Base-by-base conservation (phyloP, 2,797 vertebrate genomes). In the Myripristis jacobus region DNA sequence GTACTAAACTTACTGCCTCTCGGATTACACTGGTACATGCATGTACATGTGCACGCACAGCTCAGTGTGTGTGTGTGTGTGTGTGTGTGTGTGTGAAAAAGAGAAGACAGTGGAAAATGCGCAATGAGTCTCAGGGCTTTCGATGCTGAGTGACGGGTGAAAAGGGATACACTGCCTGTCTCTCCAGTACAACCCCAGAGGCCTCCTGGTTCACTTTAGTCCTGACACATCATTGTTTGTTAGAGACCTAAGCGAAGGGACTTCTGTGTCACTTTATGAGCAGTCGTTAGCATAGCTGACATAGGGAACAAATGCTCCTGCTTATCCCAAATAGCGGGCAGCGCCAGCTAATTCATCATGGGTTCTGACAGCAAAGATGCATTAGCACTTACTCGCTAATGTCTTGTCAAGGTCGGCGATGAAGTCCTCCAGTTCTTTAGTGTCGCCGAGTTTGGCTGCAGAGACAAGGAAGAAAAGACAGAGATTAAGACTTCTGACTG, bases 381-480 rank as follows among this genome's bases (percentile, higher is more conserved):
- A 63, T 80, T 53, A 78, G 51, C 76, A 94, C 97, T 96, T 87
- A 99, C 98, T 96, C 92, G 95, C 96, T 94, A 99, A 93, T 56
- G 96, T 96, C 87, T 92, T 96, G 93, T 99, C 96, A 65, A 99
- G 97, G 89, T 99, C 96, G 29, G 98, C 97, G 79, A 99, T 99
- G 90, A 98, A 98, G 82, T 98, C 97, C 92, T 98, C 98, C 80
- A 99, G 91, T 60, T 99, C 98, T 88, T 98, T 99, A 0, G 98
- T 99, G 92, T 99, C 97, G 16, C 98, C 98, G 27, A 99, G 95
- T 92, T 97, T 99, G 83, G 97, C 98, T 99, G 93, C 50, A 90
- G 83, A 72, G 1, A 83, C 50, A 29, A 21, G 22, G 7, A 12
- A 71, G 34, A 77, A 31, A 27, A 54, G 8, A 81, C 5, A 47